Evolutionary conservation across 2,113 vertebrate genomes (phyloP), one percentile per base, ranked within the genome.

Genomic region (Anarrhichthys ocellatus): DNA sequence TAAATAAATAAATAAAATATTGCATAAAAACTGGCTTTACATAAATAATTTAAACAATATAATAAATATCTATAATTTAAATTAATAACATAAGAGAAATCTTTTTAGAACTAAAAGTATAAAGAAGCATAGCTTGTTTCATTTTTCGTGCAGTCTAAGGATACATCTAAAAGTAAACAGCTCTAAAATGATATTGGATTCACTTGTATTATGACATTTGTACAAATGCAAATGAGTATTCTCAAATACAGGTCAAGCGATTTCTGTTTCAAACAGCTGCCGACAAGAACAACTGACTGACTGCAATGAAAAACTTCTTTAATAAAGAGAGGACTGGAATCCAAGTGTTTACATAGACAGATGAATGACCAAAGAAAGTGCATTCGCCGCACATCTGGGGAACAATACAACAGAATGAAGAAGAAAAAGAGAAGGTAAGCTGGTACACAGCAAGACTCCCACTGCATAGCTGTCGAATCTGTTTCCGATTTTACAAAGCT

Each of bases 371-470:
- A 90, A 92, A 89, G 77, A 95, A 93, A 94, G 89, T 92, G 91
- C 89, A 83, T 85, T 89, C 85, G 88, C 89, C 81, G n/a, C 83
- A 90, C 65, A 80, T 87, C 69, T 76, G 83, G 82, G 87, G 85
- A 82, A 83, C 69, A 90, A 92, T 89, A 93, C 88, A 93, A 92
- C 93, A 80, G 83, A 92, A 94, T 83, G 84, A 93, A 93, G 91
- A 92, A 89, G 90, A 86, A 92, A 93, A 92, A 91, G 87, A 94
- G 90, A 93, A 91, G 88, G 84, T 87, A 92, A 93, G 94, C 94
- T 95, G 95, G 93, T 94, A 93, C 89, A 94, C 92, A 95, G 93
- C 92, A 91, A 94, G 92, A 94, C 94, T 94, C 92, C 93, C 93
- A 92, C 94, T 95, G 94, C 94, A 95, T 95, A 95, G 94, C 94